A percentile compares a stretch with the other conserved stretches of the same genome.
Conservation (phyloP, 2,888 invertebrate genomes). For the Osedax fenrisi region DNA sequence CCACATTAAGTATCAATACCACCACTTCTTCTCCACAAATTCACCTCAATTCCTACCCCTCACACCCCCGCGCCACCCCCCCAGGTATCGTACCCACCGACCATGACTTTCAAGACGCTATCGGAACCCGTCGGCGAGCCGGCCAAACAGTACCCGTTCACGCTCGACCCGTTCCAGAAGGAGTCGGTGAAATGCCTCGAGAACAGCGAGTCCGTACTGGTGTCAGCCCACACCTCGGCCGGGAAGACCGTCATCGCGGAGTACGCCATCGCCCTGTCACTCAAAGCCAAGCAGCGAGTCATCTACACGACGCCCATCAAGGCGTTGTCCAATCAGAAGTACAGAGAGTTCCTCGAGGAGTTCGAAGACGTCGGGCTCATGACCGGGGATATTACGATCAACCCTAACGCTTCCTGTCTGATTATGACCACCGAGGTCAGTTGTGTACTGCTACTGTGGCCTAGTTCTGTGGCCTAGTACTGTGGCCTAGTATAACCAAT, state of each 20-base stretch:
- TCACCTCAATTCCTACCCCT: not conserved
- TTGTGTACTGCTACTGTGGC: too few species aligned
- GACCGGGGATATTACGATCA: slow-evolving; percentile 97
- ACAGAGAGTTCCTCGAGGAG: slow-evolving; percentile 88
- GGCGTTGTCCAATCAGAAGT: slow-evolving; percentile 96
- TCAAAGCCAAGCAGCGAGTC: slow-evolving; percentile 85
- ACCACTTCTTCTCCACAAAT: not conserved
- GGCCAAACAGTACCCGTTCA: slow-evolving; percentile 82
- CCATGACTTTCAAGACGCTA: slow-evolving; percentile 64
- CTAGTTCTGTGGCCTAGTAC: slow-evolving; percentile 89
- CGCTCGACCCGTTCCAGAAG: slow-evolving; percentile 91
- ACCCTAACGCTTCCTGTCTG: slow-evolving; percentile 88
- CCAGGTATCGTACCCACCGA: slow-evolving; percentile 69
- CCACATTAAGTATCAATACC: too few species aligned
- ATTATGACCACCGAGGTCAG: slow-evolving; percentile 93
- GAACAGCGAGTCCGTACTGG: slow-evolving; percentile 91
- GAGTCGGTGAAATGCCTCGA: slow-evolving; percentile 91
- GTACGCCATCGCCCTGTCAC: slow-evolving; percentile 88
- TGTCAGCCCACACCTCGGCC: slow-evolving; percentile 97
- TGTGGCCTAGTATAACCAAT: slow-evolving; percentile 96
- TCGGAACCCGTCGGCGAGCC: slow-evolving; percentile 54
- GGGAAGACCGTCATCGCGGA: slow-evolving; percentile 95
- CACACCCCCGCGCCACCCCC: not conserved
- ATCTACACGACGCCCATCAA: slow-evolving; percentile 99
- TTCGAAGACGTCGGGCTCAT: slow-evolving; percentile 92